phyloP scores from a whole-genome alignment of 2,888 invertebrate genomes.

The Xiphydria camelus region DNA sequence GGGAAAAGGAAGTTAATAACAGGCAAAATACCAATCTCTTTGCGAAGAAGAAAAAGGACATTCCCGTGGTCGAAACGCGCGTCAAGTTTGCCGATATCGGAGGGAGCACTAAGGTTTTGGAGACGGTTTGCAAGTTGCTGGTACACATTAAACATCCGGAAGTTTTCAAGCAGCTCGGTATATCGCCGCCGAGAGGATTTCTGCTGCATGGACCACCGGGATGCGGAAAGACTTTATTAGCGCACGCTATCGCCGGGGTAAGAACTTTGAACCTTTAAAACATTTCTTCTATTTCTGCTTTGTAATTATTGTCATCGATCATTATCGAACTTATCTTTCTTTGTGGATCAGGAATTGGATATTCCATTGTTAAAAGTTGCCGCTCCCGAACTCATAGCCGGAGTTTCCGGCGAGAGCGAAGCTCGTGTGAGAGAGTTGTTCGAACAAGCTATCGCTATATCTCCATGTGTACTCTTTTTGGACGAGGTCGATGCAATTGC shows the following conservation, averaged over 20 bases:
- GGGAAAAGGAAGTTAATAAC: neutral
- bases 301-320: neutral
- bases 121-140: conserved; percentile 74
- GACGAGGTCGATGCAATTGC: conserved; percentile 98
- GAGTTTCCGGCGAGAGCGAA: conserved; percentile 95
- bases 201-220: conserved; percentile 96
- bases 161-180: conserved; percentile 81
- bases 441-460: conserved; percentile 73
- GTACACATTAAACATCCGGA: conserved; percentile 89
- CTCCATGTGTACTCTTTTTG: conserved; percentile 88
- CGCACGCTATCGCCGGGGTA: conserved; percentile 81
- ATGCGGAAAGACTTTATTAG: conserved; percentile 85
- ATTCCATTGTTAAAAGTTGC: conserved; percentile 85
- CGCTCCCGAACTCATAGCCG: conserved; percentile 91
- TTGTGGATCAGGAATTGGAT: conserved; percentile 62
- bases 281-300: too few relatives aligned
- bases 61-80: conserved; percentile 54
- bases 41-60: neutral
- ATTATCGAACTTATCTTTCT: conserved; percentile 4
- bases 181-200: conserved; percentile 87
- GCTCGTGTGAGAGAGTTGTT: conserved; percentile 90
- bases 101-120: conserved; percentile 75
- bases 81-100: conserved; percentile 78
- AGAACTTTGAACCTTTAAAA: conserved; percentile 34
- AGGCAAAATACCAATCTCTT: neutral